Conservation (phyloP, 2,888 invertebrate genomes). For the Pseudanteris insignis region DNA sequence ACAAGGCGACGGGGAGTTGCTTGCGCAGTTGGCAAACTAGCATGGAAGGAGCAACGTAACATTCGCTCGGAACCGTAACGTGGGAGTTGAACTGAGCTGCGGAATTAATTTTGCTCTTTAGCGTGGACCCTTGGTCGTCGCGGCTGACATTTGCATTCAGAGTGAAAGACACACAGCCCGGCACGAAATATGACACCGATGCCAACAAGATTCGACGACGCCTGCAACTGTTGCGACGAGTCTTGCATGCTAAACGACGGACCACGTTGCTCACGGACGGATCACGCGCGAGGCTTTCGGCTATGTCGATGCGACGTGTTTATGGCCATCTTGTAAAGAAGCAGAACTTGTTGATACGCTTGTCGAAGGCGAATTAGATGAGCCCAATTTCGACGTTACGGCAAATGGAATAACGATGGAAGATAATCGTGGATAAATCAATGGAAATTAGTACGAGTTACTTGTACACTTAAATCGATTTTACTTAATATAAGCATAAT, state of each 20-base stretch:
- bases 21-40: no score
- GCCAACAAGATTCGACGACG: constrained; percentile 16
- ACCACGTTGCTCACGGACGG: constrained; percentile 5
- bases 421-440: no score
- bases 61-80: no score
- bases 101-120: constrained; percentile 35
- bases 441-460: no score
- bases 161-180: constrained; percentile 34
- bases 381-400: no score
- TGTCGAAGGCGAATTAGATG: no score
- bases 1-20: no score
- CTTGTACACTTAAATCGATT: no score
- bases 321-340: constrained; percentile 9
- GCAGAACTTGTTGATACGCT: constrained; percentile 18
- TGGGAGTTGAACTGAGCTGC: constrained; percentile 16
- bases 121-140: constrained; percentile 12
- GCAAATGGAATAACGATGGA: no score
- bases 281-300: constrained; percentile 6
- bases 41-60: no score
- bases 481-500: no score
- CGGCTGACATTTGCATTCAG: constrained; percentile 42
- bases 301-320: constrained; percentile 17
- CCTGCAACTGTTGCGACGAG: constrained; percentile 14
- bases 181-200: constrained; percentile 36
- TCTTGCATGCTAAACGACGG: constrained; percentile 28